These are phyloP conservation scores for Sinonovacula constricta DNA, from an alignment of 1,140 invertebrate genomes.

Conservation along the genomic window DNA sequence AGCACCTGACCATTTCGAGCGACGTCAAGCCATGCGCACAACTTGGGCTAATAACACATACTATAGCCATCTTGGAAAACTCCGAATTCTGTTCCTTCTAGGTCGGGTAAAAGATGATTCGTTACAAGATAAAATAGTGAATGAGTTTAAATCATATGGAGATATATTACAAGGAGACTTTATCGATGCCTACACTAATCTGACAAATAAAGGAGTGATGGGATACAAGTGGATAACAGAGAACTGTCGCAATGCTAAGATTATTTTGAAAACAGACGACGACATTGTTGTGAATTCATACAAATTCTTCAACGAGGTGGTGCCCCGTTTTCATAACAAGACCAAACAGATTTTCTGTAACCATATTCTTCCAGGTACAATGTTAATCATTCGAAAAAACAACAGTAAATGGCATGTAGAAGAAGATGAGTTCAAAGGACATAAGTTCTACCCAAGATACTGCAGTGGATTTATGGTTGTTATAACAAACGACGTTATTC, in stretches of 20 bases:
- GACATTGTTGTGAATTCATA: conserved; percentile 41
- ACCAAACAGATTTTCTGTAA: conserved; percentile 55
- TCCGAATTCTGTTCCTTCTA: conserved; percentile 83
- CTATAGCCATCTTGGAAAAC: conserved; percentile 50
- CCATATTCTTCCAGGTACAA: conserved; percentile 33
- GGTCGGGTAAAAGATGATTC: conserved; percentile 80
- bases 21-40: conserved; percentile 63
- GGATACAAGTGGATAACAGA: conserved; percentile 80
- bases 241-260: conserved; percentile 65
- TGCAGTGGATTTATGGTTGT: conserved; percentile 61
- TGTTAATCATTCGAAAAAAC: too few relatives aligned
- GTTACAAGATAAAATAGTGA: conserved; percentile 50
- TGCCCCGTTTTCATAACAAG: conserved; percentile 9
- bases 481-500: conserved; percentile 53
- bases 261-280: conserved; percentile 79
- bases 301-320: conserved; percentile 23
- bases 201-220: conserved; percentile 84
- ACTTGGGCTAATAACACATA: conserved; percentile 71
- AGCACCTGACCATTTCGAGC: conserved; percentile 60
- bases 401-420: conserved; percentile 65
- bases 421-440: conserved; percentile 50
- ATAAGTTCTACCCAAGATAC: conserved; percentile 59
- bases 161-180: conserved; percentile 75
- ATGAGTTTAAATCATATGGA: conserved; percentile 56
- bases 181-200: conserved; percentile 72